Evolutionary conservation across 2,888 invertebrate species (phyloP).

Genomic region (Noctua janthe): DNA sequence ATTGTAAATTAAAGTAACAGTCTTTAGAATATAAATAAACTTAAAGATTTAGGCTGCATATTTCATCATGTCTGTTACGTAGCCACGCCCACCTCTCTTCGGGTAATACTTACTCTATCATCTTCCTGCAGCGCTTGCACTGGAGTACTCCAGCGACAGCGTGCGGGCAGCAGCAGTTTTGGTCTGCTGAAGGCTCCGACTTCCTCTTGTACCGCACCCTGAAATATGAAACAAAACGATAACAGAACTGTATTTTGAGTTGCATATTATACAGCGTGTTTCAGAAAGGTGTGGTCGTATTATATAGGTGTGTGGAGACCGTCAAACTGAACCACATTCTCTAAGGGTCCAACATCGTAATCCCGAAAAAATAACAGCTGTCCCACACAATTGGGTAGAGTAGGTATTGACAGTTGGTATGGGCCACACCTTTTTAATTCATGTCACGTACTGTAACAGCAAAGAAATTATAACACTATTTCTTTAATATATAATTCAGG

Average conservation of each 20-base stretch:
- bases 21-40: not conserved
- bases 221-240: not conserved
- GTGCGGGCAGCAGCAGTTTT: no score
- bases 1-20: not conserved
- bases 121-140: accelerated
- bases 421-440: no score
- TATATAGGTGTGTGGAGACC: not conserved
- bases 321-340: not conserved
- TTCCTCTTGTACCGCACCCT: not conserved
- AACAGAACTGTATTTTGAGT: not conserved
- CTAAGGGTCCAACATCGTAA: not conserved
- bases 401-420: not conserved
- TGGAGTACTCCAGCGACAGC: accelerated
- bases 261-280: not conserved
- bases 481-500: no score
- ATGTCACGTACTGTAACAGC: no score
- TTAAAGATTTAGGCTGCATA: not conserved
- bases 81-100: not conserved
- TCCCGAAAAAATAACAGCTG: not conserved
- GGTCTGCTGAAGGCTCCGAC: not conserved
- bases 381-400: not conserved
- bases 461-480: no score
- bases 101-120: not conserved
- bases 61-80: not conserved
- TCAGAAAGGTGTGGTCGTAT: not conserved